Evolutionary conservation across 2,888 invertebrate species (phyloP).

Genomic region (Geophilus truncorum): DNA sequence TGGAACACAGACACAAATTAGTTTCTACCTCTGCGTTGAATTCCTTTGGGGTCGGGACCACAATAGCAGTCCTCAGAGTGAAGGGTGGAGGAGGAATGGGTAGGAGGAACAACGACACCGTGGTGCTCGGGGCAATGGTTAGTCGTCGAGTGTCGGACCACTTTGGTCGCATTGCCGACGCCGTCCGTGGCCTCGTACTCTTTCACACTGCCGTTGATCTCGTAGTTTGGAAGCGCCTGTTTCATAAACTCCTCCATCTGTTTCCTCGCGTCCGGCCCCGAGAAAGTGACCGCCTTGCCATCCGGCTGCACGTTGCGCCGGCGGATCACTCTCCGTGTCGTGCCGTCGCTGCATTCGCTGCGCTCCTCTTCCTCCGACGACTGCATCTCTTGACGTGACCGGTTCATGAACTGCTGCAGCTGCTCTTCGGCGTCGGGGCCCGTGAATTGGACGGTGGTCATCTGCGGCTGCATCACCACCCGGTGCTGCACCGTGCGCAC

Average conservation of each 20-base stretch:
- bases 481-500: constrained; percentile 53
- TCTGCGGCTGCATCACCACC: constrained; percentile 53
- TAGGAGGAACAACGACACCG: constrained; percentile 36
- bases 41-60: constrained; percentile 38
- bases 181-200: constrained; percentile 33
- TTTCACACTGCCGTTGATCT: constrained; percentile 29
- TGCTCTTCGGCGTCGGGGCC: constrained; percentile 55
- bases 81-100: constrained; percentile 38
- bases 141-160: constrained; percentile 33
- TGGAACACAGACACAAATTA: constrained; percentile 28
- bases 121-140: constrained; percentile 19
- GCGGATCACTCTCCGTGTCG: constrained; percentile 38
- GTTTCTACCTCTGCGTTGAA: constrained; percentile 38
- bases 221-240: constrained; percentile 40
- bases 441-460: constrained; percentile 54
- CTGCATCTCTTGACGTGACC: background rate
- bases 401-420: constrained; percentile 51
- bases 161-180: constrained; percentile 36
- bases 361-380: constrained; percentile 39
- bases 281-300: constrained; percentile 54
- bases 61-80: constrained; percentile 39
- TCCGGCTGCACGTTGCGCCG: constrained; percentile 45
- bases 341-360: constrained; percentile 40
- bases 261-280: constrained; percentile 54
- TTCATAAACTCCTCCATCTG: constrained; percentile 54